A percentile compares a stretch with the other conserved stretches of the same genome.
Evolutionary conservation across 2,888 invertebrate genomes (phyloP).

Genomic region (Pardosa pseudoannulata): DNA sequence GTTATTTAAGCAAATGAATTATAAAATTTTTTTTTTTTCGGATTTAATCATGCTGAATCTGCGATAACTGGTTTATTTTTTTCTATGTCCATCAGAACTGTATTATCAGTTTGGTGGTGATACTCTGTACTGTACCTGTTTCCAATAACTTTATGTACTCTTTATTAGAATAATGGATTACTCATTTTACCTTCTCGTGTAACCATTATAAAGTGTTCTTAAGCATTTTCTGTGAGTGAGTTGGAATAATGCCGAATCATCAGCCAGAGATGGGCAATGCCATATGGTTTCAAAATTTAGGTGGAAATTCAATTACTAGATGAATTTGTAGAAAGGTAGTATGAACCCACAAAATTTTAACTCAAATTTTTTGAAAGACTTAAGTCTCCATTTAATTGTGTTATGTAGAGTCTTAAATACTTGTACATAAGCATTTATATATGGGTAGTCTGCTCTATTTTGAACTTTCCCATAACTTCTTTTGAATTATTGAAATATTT

Average conservation of each 20-base stretch:
- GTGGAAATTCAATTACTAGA: neutral
- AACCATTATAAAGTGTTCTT: slow-evolving; percentile 5
- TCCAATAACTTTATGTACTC: neutral
- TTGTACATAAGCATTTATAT: neutral
- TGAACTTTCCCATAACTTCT: neutral
- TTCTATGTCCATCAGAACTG: too few species aligned
- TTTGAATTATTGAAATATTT: neutral
- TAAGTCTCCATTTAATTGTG: neutral
- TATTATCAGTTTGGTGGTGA: slow-evolving; percentile 9
- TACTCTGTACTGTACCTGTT: neutral
- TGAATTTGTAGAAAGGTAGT: too few species aligned
- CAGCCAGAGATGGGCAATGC: slow-evolving; percentile 3
- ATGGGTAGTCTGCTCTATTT: neutral
- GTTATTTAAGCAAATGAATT: too few species aligned
- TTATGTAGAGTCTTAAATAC: neutral
- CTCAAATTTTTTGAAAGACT: too few species aligned
- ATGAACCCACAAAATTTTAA: too few species aligned
- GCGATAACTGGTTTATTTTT: too few species aligned
- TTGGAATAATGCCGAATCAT: neutral
- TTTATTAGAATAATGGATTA: neutral
- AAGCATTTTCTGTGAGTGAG: neutral
- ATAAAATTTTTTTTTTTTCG: too few species aligned
- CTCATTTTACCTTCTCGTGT: neutral
- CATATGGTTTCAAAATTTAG: neutral
- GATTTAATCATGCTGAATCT: too few species aligned